Conservation (phyloP, 2,113 vertebrate genomes). For the Vicugna pacos region DNA sequence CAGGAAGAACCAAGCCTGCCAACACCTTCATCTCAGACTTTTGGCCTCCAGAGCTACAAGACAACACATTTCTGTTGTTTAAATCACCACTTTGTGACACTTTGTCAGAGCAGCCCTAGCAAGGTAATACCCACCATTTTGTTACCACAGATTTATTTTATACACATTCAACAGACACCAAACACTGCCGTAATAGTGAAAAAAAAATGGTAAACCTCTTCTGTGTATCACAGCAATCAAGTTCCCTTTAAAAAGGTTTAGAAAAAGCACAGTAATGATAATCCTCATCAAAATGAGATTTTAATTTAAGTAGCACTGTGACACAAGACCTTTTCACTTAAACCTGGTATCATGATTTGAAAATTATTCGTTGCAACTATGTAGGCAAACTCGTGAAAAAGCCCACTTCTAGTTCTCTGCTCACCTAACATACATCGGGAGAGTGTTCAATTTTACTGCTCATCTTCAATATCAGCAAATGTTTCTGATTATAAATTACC, state of each 20-base stretch:
- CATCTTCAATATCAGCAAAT: slow-evolving; percentile 21
- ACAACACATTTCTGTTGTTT: neutral
- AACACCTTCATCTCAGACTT: neutral
- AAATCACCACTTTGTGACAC: neutral
- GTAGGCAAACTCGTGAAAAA: neutral
- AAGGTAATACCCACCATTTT: neutral
- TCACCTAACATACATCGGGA: neutral
- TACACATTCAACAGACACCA: neutral
- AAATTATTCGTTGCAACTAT: neutral
- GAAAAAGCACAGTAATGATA: neutral
- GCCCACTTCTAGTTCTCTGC: neutral
- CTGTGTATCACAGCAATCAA: neutral
- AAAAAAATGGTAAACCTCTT: neutral
- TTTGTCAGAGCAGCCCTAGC: neutral
- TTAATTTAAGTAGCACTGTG: neutral
- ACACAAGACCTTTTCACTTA: neutral
- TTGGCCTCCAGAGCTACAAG: neutral
- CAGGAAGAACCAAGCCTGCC: neutral
- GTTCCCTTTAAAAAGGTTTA: neutral
- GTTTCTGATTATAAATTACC: neutral
- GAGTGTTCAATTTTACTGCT: neutral
- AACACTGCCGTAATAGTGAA: neutral
- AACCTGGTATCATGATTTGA: neutral
- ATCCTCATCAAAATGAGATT: slow-evolving; percentile 5
- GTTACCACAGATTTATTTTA: neutral